Evolutionary conservation across 2,888 invertebrate species (phyloP).

Genomic region (Drosophila paramelanica): DNA sequence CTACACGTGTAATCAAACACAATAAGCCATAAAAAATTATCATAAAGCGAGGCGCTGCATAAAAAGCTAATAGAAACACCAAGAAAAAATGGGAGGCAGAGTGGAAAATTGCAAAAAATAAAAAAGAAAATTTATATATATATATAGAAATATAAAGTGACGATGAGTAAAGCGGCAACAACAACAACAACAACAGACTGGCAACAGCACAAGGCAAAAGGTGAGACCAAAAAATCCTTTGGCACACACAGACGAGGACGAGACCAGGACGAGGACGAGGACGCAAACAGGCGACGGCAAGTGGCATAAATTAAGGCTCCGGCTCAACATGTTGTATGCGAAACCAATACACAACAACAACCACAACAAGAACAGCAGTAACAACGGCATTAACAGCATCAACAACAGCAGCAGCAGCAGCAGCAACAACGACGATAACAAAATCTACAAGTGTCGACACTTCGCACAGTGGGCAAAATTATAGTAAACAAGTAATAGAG

Average conservation of each 20-base stretch:
- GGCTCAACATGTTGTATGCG: constrained; percentile 65
- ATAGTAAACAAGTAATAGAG: neutral
- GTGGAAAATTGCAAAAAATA: constrained; percentile 34
- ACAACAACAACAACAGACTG: constrained; percentile 18
- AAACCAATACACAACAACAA: constrained; percentile 39
- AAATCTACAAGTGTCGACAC: constrained; percentile 70
- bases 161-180: constrained; percentile 35
- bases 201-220: constrained; percentile 58
- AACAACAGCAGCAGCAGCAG: constrained; percentile 15
- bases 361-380: constrained; percentile 16
- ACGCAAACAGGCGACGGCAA: constrained; percentile 36
- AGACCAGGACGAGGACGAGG: constrained; percentile 11
- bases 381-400: constrained; percentile 34
- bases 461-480: constrained; percentile 32
- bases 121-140: constrained; percentile 2
- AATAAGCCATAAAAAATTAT: constrained; percentile 77
- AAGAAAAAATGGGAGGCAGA: neutral
- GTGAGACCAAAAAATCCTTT: constrained; percentile 74
- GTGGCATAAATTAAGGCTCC: constrained; percentile 73
- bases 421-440: constrained; percentile 21
- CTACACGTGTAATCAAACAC: constrained; percentile 78
- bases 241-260: constrained; percentile 72
- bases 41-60: constrained; percentile 55
- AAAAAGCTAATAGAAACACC: constrained; percentile 45
- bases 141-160: constrained; percentile 42